Percentiles rank a stretch among this genome's conserved stretches.
These are phyloP conservation scores for Saccostrea cuccullata DNA, from an alignment of 1,140 invertebrate genomes.

Conservation along the genomic window DNA sequence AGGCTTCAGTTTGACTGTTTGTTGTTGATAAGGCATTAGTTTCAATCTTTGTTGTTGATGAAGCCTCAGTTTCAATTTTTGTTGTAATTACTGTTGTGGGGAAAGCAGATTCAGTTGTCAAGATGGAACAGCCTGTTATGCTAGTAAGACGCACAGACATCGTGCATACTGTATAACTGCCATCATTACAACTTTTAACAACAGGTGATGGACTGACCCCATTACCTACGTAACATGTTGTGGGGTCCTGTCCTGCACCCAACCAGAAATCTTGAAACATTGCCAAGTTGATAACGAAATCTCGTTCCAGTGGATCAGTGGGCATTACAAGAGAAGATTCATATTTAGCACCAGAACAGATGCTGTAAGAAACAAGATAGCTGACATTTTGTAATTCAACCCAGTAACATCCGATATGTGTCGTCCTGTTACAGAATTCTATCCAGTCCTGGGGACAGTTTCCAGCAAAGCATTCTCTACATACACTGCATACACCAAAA, in stretches of 20 bases:
- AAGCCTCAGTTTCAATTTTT: not conserved
- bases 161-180: not conserved
- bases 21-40: not conserved
- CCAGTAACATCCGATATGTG: not conserved
- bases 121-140: not conserved
- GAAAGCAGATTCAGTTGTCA: not conserved
- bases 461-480: conserved; percentile 3
- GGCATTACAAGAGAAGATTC: not conserved
- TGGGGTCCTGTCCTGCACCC: not conserved
- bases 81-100: not conserved
- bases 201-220: not conserved
- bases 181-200: not conserved
- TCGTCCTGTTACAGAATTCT: not conserved
- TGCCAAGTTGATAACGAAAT: not conserved
- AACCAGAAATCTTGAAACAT: not conserved
- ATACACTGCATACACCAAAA: not conserved
- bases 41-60: not conserved
- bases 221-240: not conserved
- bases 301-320: not conserved
- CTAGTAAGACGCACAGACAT: not conserved
- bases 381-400: not conserved
- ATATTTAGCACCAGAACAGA: not conserved
- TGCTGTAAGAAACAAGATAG: not conserved
- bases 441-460: not conserved
- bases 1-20: not conserved